phyloP scores from a whole-genome alignment of 2,113 vertebrate species.

The Emydocephalus ijimae region DNA sequence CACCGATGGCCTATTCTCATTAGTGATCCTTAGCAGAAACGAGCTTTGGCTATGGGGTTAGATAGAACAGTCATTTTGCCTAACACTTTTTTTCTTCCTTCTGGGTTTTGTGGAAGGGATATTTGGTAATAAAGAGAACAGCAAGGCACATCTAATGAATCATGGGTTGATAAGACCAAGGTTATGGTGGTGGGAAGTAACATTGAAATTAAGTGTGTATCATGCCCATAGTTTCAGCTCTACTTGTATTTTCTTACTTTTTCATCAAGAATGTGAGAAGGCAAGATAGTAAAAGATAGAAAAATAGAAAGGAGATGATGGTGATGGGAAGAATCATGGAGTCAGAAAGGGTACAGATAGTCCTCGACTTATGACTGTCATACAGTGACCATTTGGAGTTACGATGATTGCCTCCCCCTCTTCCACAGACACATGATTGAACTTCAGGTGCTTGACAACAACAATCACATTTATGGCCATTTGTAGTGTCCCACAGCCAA shows the following conservation, averaged over 20 bases:
- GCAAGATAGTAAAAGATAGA: background rate
- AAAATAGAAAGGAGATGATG: no score
- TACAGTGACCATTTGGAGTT: no score
- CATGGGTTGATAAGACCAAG: background rate
- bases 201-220: background rate
- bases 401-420: no score
- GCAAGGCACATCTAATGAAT: background rate
- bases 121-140: background rate
- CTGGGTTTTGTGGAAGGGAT: background rate
- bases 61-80: background rate
- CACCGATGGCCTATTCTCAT: background rate
- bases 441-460: no score
- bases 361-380: background rate
- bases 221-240: background rate
- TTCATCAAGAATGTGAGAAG: background rate
- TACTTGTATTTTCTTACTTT: background rate
- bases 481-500: no score
- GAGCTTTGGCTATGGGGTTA: background rate
- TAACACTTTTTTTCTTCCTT: background rate
- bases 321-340: background rate
- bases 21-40: background rate
- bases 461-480: no score
- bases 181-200: background rate
- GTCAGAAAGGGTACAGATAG: background rate
- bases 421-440: no score